phyloP scores from a whole-genome alignment of 2,888 invertebrate species.

The Ichneumoninae sp. region DNA sequence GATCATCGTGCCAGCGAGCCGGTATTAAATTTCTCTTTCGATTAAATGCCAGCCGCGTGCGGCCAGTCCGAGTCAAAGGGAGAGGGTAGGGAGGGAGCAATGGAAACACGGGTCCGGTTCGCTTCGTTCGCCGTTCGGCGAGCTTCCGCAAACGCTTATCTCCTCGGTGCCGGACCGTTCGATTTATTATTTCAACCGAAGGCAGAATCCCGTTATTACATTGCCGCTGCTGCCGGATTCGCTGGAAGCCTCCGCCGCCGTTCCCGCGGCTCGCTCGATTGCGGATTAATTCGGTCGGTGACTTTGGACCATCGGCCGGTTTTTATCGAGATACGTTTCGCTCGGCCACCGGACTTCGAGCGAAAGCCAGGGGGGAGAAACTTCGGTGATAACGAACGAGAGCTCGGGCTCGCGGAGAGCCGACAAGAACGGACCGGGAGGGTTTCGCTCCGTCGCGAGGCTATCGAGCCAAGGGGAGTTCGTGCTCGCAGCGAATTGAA shows the following conservation, averaged over 20 bases:
- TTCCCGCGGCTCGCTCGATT: conserved; percentile 42
- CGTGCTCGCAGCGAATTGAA: conserved; percentile 56
- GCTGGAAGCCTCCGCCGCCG: conserved; percentile 3
- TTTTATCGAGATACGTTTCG: not conserved
- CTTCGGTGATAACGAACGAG: too few species aligned
- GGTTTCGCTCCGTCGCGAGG: conserved; percentile 17
- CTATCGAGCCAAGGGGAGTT: conserved; percentile 36
- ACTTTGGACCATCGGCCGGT: not conserved
- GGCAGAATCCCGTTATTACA: conserved; percentile 51
- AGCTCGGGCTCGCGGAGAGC: not conserved
- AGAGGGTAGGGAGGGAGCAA: conserved; percentile 23
- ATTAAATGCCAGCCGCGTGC: conserved; percentile 23
- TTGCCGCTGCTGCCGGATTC: not conserved
- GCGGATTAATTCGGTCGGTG: conserved; percentile 59
- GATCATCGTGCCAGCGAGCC: conserved; percentile 34
- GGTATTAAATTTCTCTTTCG: conserved; percentile 52
- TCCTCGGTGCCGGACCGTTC: conserved; percentile 36
- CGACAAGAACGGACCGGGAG: not conserved
- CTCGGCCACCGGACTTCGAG: not conserved
- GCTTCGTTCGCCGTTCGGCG: conserved; percentile 9
- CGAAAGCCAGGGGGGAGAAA: too few species aligned
- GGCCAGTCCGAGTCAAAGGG: not conserved
- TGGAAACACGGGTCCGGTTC: conserved; percentile 8
- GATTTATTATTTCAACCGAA: conserved; percentile 46
- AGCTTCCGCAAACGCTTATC: conserved; percentile 43